Evolutionary conservation across 2,888 invertebrate genomes (phyloP), one percentile per base, ranked within the genome.

Genomic region (Macaria notata): DNA sequence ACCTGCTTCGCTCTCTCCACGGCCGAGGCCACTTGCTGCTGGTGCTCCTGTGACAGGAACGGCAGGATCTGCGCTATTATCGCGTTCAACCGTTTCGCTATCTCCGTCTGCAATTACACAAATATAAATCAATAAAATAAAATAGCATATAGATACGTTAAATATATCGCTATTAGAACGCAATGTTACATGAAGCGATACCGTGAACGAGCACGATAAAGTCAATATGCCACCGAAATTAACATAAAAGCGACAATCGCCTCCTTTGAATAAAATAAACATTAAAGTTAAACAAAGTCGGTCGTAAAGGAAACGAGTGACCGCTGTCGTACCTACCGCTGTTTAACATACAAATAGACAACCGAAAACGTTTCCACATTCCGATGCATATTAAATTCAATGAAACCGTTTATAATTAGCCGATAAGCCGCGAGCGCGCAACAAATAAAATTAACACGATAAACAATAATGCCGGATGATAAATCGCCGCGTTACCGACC

Each of bases 1-100:
- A 98, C 97, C 92, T 98, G 97, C 90, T 98, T 98, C 75, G 98
- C 98, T 76, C 98, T 91, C 85, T 98, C 98, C 65, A 98, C 96
- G 6, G 98, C 98, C 62, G 96, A 95, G 46, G 97, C 97, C 66
- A 98, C 98, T 92, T 97, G 97, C 92, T 97, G 97, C 85, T 98
- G 98, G 81, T 96, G 96, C 86, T 96, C 97, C 91, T 96, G 96
- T 49, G 97, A 96, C 73, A 98, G 94, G 88, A 97, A 98, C 73
- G 98, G 98, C 85, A 98, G 94, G 79, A 98, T 96, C 93, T 98
- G 98, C 73, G 96, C 97, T 84, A 98, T 97, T 81, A 98, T 97
- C 72, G 97, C 97, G 86, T 96, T 98, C 86, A 98, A 92, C 85
- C 98, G 94, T 93, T 98, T 98, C 71, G 97, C 97, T 84, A 98